Base-by-base conservation (phyloP, 2,888 invertebrate genomes). In the Drosophila niveifrons region DNA sequence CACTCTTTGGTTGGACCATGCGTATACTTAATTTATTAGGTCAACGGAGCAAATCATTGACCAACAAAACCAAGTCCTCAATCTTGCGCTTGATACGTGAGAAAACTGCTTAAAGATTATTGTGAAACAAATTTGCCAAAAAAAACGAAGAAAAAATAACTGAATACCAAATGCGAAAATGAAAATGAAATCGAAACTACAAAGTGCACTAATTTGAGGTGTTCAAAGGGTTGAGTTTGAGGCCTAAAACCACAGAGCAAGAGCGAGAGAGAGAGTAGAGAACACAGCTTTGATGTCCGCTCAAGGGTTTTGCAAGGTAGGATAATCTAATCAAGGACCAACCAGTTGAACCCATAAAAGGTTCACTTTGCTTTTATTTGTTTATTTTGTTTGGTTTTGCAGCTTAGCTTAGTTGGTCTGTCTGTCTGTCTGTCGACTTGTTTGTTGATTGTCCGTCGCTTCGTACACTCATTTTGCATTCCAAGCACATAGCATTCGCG, bases 41-140 rank as follows among this genome's bases (percentile, higher is more conserved):
- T 75, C 89, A 85, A 77, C 84, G 74, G 70, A 87, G 89, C 89
- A 81, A 87, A 89, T 89, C 79, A 89, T 89, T 84, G 82, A 79
- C 65, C 76, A 66, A 52, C 55, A 39, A 44, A 39, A 62, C 28
- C 66, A 34, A 34, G 46, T 58, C 39, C 58, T 46, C 64, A 52
- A 65, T 63, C 52, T 50, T 52, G 23, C n/a, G 56, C 1, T 15
- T 31, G 48, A 17, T 52, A 84, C 88, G 88, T 84, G 89, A 81
- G 62, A 57, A 66, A 83, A 87, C 76, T 75, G 67, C 70, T 51
- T 69, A 70, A 72, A 63, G 76, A 39, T 53, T 23, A 62, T 41
- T 71, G 79, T 67, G 55, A 48, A 66, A 29, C 51, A 43, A 59
- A 48, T 55, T 48, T 64, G 36, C 23, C 57, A 43, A 56, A 44